Percentiles rank a stretch among this genome's conserved stretches.
Evolutionary conservation across 2,797 vertebrate species (phyloP).

Genomic region (Clarias platycephalus): DNA sequence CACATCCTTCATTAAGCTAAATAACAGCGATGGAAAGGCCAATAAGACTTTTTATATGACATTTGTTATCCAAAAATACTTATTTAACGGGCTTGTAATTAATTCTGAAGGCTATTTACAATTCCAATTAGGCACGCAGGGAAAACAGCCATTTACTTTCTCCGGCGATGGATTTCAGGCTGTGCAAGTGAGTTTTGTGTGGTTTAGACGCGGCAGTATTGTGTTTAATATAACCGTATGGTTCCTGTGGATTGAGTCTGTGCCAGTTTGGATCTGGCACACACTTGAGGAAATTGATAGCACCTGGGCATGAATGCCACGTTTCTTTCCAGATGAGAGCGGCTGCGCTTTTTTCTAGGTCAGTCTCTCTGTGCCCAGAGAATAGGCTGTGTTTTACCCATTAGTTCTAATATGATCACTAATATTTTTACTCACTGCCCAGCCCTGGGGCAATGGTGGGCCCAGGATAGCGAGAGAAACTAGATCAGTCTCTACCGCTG

Average conservation of each 20-base stretch:
- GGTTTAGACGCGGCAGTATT: conserved; percentile 23
- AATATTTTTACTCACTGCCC: conserved; percentile 59
- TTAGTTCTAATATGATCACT: conserved; percentile 60
- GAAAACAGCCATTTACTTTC: conserved; percentile 50
- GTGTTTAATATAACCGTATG: conserved; percentile 46
- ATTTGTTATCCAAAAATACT: conserved; percentile 68
- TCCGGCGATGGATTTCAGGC: conserved; percentile 51
- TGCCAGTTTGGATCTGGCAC: conserved; percentile 55
- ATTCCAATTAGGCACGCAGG: conserved; percentile 54
- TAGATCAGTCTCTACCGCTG: conserved; percentile 44
- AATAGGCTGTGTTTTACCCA: conserved; percentile 55
- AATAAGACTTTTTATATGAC: conserved; percentile 66
- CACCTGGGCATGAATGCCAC: conserved; percentile 58
- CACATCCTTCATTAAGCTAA: conserved; percentile 56
- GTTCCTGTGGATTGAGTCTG: conserved; percentile 46
- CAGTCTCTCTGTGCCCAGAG: conserved; percentile 56
- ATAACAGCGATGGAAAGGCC: conserved; percentile 71
- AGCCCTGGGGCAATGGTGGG: conserved; percentile 49
- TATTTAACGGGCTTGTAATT: conserved; percentile 64
- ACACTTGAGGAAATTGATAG: conserved; percentile 57
- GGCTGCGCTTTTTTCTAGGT: conserved; percentile 59
- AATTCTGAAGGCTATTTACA: conserved; percentile 64
- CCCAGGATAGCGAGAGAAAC: conserved; percentile 51
- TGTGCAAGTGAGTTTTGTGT: conserved; percentile 19
- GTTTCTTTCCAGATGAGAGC: conserved; percentile 53